A percentile compares a stretch with the other conserved stretches of the same genome.
These are phyloP conservation scores for Ophthalmolycus amberensis DNA, from an alignment of 2,113 vertebrate species.

Conservation along the genomic window DNA sequence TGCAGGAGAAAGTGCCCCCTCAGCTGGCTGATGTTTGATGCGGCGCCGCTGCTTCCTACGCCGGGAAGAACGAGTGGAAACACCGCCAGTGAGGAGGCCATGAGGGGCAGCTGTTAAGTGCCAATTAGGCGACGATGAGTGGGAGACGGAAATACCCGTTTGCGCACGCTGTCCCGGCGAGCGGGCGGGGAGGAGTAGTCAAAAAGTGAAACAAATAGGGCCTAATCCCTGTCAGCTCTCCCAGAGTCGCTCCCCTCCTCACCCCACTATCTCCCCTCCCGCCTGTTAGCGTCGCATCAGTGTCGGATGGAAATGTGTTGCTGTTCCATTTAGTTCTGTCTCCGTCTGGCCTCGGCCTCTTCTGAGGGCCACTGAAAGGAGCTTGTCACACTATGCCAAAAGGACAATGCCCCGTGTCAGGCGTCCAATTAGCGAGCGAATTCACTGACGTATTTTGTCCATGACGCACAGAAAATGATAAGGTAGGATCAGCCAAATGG, in stretches of 20 bases:
- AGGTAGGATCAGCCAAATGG: conserved; percentile 24
- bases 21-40: conserved; percentile 72
- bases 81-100: conserved; percentile 49
- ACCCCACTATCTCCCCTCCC: conserved; percentile 32
- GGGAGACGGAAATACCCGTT: conserved; percentile 65
- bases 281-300: conserved; percentile 46
- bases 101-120: conserved; percentile 73
- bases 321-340: conserved; percentile 21
- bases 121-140: conserved; percentile 72
- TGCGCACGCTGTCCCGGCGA: conserved; percentile 43
- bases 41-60: conserved; percentile 60
- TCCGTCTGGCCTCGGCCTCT: conserved; percentile 24
- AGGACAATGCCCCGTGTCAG: conserved; percentile 56
- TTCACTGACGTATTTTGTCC: conserved; percentile 23
- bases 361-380: conserved; percentile 47
- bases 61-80: conserved; percentile 46
- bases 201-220: conserved; percentile 65
- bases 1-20: conserved; percentile 66
- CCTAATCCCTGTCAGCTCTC: conserved; percentile 57
- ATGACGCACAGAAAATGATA: conserved; percentile 39
- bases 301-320: conserved; percentile 30
- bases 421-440: conserved; percentile 64
- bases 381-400: conserved; percentile 58
- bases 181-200: conserved; percentile 40
- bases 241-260: conserved; percentile 19